These are phyloP conservation scores for Hippocampus barbouri DNA, from an alignment of 2,113 vertebrate genomes.

Conservation along the genomic window DNA sequence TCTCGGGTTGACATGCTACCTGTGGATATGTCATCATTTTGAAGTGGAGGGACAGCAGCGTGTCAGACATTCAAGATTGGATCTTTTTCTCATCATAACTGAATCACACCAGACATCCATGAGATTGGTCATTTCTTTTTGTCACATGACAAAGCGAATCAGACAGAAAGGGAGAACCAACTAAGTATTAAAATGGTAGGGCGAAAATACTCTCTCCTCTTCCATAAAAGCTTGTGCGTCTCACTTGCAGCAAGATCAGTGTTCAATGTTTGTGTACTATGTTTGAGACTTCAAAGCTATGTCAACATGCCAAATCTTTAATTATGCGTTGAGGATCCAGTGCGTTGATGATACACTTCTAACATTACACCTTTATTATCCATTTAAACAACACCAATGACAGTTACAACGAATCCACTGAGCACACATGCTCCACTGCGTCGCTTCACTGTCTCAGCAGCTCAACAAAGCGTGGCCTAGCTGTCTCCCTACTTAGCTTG, in stretches of 20 bases:
- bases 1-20: neutral
- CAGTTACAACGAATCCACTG: constrained; percentile 64
- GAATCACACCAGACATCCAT: neutral
- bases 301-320: constrained; percentile 58
- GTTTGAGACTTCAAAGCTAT: constrained; percentile 63
- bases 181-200: neutral
- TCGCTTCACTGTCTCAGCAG: constrained; percentile 54
- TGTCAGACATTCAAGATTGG: neutral
- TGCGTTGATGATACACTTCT: constrained; percentile 63
- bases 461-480: constrained; percentile 60
- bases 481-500: constrained; percentile 60
- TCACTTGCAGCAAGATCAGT: constrained; percentile 42
- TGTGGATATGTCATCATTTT: too few relatives aligned
- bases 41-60: too few relatives aligned
- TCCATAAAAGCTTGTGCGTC: constrained; percentile 18
- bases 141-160: neutral
- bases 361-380: constrained; percentile 63
- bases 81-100: neutral
- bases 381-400: constrained; percentile 65
- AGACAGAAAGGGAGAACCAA: neutral
- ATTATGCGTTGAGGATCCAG: constrained; percentile 59
- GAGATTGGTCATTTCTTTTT: neutral
- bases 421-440: constrained; percentile 54
- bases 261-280: constrained; percentile 49
- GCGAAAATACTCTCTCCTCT: neutral